phyloP scores from a whole-genome alignment of 1,140 invertebrate genomes.

The Temnothorax curvispinosus region DNA sequence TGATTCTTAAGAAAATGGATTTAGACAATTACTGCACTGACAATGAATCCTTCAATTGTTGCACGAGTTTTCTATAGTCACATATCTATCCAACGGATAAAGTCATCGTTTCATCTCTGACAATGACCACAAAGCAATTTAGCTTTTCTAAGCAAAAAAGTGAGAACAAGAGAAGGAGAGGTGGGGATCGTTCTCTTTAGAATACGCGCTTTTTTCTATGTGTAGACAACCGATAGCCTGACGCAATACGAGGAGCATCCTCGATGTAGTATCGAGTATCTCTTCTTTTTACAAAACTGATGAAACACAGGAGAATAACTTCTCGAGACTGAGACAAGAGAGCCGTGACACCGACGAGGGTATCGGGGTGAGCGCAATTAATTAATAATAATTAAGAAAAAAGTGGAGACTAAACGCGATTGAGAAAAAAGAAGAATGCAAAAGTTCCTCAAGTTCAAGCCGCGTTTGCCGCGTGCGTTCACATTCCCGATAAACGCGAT shows the following conservation, averaged over 20 bases:
- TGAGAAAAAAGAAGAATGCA: slow-evolving; percentile 15
- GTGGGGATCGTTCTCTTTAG: slow-evolving; percentile 29
- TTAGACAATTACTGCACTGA: background rate
- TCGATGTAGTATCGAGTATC: slow-evolving; percentile 25
- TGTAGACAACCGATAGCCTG: slow-evolving; percentile 44
- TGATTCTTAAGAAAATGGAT: background rate
- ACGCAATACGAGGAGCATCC: slow-evolving; percentile 9
- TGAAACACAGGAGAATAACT: slow-evolving; percentile 45
- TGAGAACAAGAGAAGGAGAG: background rate
- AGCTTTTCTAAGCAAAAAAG: slow-evolving; percentile 28
- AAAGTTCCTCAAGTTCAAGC: slow-evolving; percentile 70
- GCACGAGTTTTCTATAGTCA: slow-evolving; percentile 32
- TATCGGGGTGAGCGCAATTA: slow-evolving; percentile 43
- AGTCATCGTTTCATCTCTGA: slow-evolving; percentile 33
- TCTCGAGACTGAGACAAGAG: slow-evolving; percentile 49
- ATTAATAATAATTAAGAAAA: slow-evolving; percentile 49
- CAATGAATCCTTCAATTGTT: background rate
- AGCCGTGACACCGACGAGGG: slow-evolving; percentile 42
- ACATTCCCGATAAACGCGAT: slow-evolving; percentile 27
- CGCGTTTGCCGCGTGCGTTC: slow-evolving; percentile 63
- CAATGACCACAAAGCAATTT: slow-evolving; percentile 35
- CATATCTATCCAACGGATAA: slow-evolving; percentile 37
- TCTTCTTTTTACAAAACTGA: slow-evolving; percentile 24
- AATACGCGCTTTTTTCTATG: slow-evolving; percentile 53
- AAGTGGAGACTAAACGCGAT: slow-evolving; percentile 32